A percentile compares a stretch with the other conserved stretches of the same genome.
Conservation (phyloP, 2,888 invertebrate species). For the Branchellion lobata region DNA sequence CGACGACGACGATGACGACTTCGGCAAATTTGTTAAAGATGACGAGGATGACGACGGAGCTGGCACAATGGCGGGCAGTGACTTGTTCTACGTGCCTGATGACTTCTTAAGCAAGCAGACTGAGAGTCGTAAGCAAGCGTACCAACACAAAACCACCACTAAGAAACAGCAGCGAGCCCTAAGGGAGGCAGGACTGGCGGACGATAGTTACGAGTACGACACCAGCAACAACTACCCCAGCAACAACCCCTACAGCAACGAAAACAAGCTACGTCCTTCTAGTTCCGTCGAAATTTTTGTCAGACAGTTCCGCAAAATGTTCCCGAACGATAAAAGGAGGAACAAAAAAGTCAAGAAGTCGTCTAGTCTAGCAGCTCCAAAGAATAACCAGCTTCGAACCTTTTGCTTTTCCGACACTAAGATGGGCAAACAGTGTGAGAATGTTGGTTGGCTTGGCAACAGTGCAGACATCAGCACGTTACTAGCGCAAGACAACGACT, state of each 20-base stretch:
- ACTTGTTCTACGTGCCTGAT: background rate
- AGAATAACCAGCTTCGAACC: background rate
- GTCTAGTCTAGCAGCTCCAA: background rate
- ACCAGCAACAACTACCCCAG: background rate
- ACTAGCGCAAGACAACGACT: background rate
- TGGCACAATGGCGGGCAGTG: background rate
- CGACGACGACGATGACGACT: background rate
- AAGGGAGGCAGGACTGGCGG: background rate
- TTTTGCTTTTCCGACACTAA: conserved; percentile 32
- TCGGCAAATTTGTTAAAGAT: background rate
- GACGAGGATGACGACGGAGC: background rate
- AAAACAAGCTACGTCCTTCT: background rate
- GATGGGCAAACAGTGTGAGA: conserved; percentile 26
- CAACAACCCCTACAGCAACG: background rate
- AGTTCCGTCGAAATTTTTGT: conserved; percentile 13
- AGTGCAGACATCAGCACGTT: background rate
- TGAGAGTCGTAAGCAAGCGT: background rate
- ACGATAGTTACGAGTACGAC: background rate
- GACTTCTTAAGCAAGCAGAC: conserved; percentile 7
- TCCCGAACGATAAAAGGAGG: conserved; percentile 2
- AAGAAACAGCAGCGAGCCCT: background rate
- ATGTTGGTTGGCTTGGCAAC: background rate
- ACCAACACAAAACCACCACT: too few relatives aligned
- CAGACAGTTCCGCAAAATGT: conserved; percentile 16
- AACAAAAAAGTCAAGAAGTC: background rate